Conservation (phyloP, 2,888 invertebrate genomes). For the Zhuqinia jingwanae region DNA sequence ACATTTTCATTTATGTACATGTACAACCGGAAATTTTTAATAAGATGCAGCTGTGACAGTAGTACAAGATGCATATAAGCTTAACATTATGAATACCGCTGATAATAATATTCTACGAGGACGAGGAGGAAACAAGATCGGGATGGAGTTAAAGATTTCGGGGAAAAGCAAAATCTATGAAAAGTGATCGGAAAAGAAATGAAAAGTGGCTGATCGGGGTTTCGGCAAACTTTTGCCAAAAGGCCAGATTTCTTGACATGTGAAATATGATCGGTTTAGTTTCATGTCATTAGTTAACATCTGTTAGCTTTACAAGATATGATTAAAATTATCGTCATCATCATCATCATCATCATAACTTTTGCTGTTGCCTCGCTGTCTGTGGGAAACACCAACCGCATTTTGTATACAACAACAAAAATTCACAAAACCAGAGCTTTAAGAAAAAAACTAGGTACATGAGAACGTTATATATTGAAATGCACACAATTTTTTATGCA, state of each 20-base stretch:
- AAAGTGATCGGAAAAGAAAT: neutral
- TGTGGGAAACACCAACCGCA: neutral
- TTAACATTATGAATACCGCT: too few relatives aligned
- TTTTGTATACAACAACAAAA: neutral
- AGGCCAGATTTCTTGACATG: conserved; percentile 18
- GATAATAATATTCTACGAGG: too few relatives aligned
- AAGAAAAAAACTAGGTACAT: too few relatives aligned
- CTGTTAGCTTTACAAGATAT: neutral
- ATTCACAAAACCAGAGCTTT: too few relatives aligned
- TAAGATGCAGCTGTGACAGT: conserved; percentile 16
- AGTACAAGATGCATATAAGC: too few relatives aligned
- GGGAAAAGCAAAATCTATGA: too few relatives aligned
- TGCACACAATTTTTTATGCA: too few relatives aligned
- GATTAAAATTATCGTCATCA: too few relatives aligned
- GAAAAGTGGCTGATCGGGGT: neutral
- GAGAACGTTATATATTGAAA: too few relatives aligned
- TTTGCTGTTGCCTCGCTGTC: conserved; percentile 62
- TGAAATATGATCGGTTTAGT: conserved; percentile 17
- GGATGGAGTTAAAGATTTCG: too few relatives aligned
- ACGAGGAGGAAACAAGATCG: too few relatives aligned
- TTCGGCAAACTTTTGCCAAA: conserved; percentile 1
- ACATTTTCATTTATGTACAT: neutral
- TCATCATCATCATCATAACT: neutral
- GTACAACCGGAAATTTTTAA: neutral
- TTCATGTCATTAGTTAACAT: neutral